Conservation (phyloP, 2,888 invertebrate genomes). For the Tolmerus cingulatus region DNA sequence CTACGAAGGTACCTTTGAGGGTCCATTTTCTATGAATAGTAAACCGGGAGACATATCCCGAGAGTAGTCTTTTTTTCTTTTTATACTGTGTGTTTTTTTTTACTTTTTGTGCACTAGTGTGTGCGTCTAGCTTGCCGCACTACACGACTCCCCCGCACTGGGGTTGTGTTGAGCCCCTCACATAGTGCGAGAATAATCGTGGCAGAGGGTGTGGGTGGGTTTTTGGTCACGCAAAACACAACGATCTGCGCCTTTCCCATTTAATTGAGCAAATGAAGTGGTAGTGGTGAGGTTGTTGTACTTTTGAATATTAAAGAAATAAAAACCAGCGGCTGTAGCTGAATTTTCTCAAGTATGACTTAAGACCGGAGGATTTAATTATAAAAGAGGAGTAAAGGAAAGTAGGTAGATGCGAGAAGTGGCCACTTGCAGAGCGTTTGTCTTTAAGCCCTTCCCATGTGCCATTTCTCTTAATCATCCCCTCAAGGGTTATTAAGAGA, state of each 20-base stretch:
- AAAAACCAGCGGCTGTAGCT: neutral
- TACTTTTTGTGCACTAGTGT: neutral
- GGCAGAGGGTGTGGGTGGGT: constrained; percentile 16
- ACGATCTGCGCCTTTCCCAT: constrained; percentile 34
- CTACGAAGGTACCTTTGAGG: constrained; percentile 1
- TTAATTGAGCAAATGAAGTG: constrained; percentile 31
- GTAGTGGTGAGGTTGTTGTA: constrained; percentile 49
- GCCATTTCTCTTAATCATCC: constrained; percentile 35
- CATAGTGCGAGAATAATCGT: constrained; percentile 2
- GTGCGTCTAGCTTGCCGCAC: neutral
- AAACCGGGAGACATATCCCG: constrained; percentile 34
- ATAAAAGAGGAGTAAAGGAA: neutral
- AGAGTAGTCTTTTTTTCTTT: constrained; percentile 14
- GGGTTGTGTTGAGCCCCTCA: constrained; percentile 6
- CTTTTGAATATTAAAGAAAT: constrained; percentile 43
- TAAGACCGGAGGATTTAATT: constrained; percentile 18
- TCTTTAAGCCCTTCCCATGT: constrained; percentile 7
- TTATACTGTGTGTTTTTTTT: neutral
- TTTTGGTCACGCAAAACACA: constrained; percentile 44
- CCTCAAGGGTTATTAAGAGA: constrained; percentile 16
- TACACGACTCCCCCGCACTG: neutral
- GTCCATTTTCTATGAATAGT: constrained; percentile 31
- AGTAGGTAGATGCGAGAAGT: neutral
- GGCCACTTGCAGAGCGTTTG: neutral
- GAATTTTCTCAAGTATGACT: constrained; percentile 29